Percentiles rank a stretch among this genome's conserved stretches.
These are phyloP conservation scores for Sphaerophoria taeniata DNA, from an alignment of 2,888 invertebrate species.

Conservation along the genomic window DNA sequence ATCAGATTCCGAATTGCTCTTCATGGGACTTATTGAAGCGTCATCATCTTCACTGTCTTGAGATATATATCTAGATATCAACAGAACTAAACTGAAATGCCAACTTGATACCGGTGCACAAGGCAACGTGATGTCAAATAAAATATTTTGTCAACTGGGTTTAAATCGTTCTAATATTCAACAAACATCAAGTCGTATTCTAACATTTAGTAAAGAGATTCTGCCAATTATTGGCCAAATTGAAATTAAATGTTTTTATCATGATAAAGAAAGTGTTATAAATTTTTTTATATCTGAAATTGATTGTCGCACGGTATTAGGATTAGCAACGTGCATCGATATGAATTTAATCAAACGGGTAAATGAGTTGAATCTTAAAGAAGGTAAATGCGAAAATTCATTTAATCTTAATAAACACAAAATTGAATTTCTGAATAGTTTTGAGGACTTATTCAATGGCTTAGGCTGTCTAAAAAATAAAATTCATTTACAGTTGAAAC, in stretches of 20 bases:
- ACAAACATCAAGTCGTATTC: conserved; percentile 11
- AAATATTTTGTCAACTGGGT: conserved; percentile 4
- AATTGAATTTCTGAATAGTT: background rate
- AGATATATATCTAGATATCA: background rate
- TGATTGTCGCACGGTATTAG: conserved; percentile 23
- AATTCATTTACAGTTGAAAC: background rate
- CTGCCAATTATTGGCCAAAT: conserved; percentile 21
- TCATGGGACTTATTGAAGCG: background rate
- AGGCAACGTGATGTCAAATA: conserved; percentile 35
- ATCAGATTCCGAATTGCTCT: background rate
- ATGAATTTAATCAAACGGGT: conserved; percentile 31
- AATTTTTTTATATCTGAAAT: conserved; percentile 21
- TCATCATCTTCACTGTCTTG: conserved; percentile 23
- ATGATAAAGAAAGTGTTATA: background rate
- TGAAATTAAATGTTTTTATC: background rate
- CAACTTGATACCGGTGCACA: conserved; percentile 53
- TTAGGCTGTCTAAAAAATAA: conserved; percentile 8
- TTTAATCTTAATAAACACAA: too few species aligned
- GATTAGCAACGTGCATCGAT: conserved; percentile 24
- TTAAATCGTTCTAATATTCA: background rate
- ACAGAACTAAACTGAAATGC: conserved; percentile 9
- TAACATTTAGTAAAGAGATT: conserved; percentile 7
- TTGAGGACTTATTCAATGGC: background rate
- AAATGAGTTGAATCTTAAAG: conserved; percentile 2
- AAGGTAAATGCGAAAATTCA: background rate